Conservation (phyloP, 2,888 invertebrate genomes). For the Campoletis raptor region DNA sequence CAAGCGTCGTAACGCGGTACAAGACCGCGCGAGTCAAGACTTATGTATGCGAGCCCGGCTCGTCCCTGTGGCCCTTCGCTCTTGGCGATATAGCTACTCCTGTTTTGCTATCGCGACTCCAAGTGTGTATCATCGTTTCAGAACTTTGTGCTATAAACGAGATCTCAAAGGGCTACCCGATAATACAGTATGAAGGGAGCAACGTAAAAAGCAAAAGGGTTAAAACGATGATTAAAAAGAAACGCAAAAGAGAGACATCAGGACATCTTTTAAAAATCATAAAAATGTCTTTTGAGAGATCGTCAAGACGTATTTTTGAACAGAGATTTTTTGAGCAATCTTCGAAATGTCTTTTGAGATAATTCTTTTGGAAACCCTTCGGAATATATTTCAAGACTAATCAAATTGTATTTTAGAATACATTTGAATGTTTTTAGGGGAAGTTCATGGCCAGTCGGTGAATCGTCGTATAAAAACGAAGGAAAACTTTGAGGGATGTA, state of each 20-base stretch:
- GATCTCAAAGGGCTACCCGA: neutral
- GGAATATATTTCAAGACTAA: neutral
- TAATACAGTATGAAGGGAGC: neutral
- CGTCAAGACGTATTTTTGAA: neutral
- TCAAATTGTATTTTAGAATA: neutral
- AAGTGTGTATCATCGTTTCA: slow-evolving; percentile 2
- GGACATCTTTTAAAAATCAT: neutral
- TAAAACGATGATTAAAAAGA: neutral
- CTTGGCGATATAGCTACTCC: slow-evolving; percentile 6
- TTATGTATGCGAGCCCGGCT: neutral
- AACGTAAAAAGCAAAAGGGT: neutral
- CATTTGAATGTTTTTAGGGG: neutral
- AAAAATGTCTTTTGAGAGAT: neutral
- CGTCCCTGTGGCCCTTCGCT: slow-evolving; percentile 25
- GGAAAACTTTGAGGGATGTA: neutral
- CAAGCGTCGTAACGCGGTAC: slow-evolving; percentile 66
- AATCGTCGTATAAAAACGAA: neutral
- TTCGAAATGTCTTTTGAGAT: neutral
- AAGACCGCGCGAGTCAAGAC: slow-evolving; percentile 35
- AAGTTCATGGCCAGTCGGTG: neutral
- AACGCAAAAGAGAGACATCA: slow-evolving; percentile 30
- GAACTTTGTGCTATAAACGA: slow-evolving; percentile 10
- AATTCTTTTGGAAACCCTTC: too few species aligned
- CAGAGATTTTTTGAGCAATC: neutral
- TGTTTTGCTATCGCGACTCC: slow-evolving; percentile 28